Conservation (phyloP, 2,113 vertebrate genomes). For the Lipophrys pholis region DNA sequence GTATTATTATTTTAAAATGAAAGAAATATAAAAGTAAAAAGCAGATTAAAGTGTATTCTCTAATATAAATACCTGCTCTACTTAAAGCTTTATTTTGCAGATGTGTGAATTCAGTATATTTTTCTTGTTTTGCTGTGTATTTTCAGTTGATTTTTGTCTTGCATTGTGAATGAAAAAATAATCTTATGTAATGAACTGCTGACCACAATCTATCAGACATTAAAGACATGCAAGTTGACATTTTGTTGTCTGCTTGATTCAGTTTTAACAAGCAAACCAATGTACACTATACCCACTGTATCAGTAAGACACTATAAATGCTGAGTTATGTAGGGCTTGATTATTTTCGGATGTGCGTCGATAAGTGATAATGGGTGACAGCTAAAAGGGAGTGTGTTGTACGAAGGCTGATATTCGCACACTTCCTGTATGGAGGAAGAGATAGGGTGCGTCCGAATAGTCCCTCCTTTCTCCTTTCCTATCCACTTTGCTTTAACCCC, state of each 20-base stretch:
- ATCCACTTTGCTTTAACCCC: too few species aligned
- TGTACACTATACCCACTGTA: too few species aligned
- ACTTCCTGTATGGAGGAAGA: too few species aligned
- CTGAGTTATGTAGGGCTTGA: too few species aligned
- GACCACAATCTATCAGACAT: background rate
- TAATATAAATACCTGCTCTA: conserved; percentile 14
- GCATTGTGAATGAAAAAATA: conserved; percentile 42
- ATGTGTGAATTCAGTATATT: conserved; percentile 21
- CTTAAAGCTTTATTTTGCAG: conserved; percentile 44
- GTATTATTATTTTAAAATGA: conserved; percentile 48
- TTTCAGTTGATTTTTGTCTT: conserved; percentile 51
- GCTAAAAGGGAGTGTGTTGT: too few species aligned
- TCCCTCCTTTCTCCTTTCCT: too few species aligned
- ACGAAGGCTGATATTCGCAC: too few species aligned
- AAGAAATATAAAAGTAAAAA: conserved; percentile 16
- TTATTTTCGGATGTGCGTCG: too few species aligned
- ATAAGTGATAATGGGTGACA: too few species aligned
- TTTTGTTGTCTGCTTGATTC: background rate
- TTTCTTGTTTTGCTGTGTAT: conserved; percentile 13
- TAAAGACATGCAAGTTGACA: conserved; percentile 26
- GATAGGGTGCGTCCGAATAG: too few species aligned
- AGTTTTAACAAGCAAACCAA: too few species aligned
- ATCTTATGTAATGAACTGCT: conserved; percentile 16
- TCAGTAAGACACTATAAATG: too few species aligned
- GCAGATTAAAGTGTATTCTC: conserved; percentile 34